phyloP scores from a whole-genome alignment of 2,888 invertebrate species.

The Rhagium mordax region DNA sequence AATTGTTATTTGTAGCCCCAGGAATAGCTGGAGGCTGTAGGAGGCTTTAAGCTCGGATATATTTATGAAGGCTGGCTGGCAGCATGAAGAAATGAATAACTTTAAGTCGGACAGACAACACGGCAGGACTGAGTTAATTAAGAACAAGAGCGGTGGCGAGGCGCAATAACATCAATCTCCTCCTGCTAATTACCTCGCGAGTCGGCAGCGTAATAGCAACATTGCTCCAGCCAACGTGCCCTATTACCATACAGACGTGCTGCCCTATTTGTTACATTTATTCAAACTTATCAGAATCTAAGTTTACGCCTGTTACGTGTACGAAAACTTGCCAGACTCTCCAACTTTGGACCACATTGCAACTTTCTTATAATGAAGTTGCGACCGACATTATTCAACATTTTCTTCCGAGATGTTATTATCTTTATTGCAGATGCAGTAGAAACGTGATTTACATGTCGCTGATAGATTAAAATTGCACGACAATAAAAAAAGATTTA shows the following conservation, averaged over 20 bases:
- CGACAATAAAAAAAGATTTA: conserved; percentile 7
- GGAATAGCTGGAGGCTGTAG: not conserved
- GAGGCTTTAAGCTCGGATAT: not conserved
- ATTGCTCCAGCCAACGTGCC: conserved; percentile 54
- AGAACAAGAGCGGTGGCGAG: conserved; percentile 59
- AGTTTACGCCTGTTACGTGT: conserved; percentile 48
- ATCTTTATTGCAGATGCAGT: conserved; percentile 12
- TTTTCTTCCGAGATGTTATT: conserved; percentile 3
- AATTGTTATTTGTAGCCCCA: conserved; percentile 20
- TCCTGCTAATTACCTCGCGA: conserved; percentile 59
- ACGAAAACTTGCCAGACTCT: conserved; percentile 49
- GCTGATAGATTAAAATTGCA: conserved; percentile 19
- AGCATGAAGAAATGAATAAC: conserved; percentile 47
- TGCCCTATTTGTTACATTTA: conserved; percentile 49
- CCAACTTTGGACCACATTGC: conserved; percentile 32
- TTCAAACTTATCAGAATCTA: conserved; percentile 45
- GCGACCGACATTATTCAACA: conserved; percentile 1
- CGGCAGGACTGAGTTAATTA: conserved; percentile 60
- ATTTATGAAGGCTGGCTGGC: conserved; percentile 28
- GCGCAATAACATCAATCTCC: conserved; percentile 62
- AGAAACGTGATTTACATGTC: conserved; percentile 28
- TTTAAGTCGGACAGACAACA: conserved; percentile 54
- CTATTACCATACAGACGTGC: conserved; percentile 49
- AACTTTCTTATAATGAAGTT: conserved; percentile 14
- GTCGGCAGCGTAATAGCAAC: conserved; percentile 55